These are phyloP conservation scores for Orthonyx spaldingii DNA, from an alignment of 2,113 vertebrate genomes.

Conservation along the genomic window DNA sequence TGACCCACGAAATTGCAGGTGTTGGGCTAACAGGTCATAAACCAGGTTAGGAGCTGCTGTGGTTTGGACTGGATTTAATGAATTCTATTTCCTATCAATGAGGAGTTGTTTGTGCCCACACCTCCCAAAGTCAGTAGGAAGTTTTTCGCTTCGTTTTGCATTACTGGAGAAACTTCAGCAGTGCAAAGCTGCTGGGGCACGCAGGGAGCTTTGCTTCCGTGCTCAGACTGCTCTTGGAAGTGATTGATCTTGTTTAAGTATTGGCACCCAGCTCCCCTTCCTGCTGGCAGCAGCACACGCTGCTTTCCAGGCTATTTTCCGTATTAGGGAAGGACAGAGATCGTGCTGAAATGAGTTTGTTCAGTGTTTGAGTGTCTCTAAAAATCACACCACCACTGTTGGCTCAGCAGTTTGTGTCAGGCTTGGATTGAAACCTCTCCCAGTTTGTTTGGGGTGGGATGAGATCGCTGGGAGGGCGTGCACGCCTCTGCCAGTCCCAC, in stretches of 20 bases:
- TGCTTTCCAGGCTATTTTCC: neutral
- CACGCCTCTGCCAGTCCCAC: neutral
- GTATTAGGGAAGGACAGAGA: neutral
- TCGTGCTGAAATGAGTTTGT: neutral
- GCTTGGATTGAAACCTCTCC: neutral
- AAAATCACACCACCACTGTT: fast-evolving
- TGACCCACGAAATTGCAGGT: neutral
- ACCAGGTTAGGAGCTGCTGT: neutral
- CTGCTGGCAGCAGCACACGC: neutral
- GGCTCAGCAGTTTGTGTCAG: neutral
- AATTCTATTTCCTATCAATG: neutral
- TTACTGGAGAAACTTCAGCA: neutral
- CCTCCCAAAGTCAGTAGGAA: neutral
- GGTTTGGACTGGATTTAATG: neutral
- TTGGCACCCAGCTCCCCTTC: neutral
- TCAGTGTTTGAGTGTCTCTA: neutral
- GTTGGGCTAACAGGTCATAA: too few species aligned
- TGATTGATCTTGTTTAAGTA: neutral
- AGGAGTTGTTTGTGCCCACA: neutral
- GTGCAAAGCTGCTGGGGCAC: neutral
- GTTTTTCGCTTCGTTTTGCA: neutral
- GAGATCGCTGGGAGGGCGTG: neutral
- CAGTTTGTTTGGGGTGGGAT: neutral
- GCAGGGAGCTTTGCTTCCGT: neutral
- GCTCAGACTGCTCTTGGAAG: neutral